Conservation (phyloP, 1,140 invertebrate species). For the Alviniconcha marisindica region DNA sequence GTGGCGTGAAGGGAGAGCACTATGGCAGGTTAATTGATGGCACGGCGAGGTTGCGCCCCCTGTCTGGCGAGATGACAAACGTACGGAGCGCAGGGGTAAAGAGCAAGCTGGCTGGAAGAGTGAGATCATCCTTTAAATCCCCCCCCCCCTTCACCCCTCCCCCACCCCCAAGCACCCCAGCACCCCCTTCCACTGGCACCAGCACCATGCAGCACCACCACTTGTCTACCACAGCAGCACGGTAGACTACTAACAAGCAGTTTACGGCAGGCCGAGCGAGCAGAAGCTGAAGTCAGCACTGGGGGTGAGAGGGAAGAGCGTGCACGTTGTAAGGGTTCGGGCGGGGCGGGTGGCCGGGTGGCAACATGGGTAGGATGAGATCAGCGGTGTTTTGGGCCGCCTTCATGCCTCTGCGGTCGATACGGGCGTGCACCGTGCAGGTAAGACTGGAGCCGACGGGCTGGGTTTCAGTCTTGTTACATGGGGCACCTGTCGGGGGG, state of each 20-base stretch:
- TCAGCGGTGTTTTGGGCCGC: too few species aligned
- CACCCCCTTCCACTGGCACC: too few species aligned
- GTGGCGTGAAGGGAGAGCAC: constrained; percentile 5
- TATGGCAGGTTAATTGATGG: constrained; percentile 29
- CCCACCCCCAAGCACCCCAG: background rate
- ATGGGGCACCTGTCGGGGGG: too few species aligned
- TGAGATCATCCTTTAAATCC: constrained; percentile 6
- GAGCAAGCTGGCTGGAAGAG: background rate
- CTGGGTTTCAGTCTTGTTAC: too few species aligned
- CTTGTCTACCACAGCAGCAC: background rate
- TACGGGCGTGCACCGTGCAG: too few species aligned
- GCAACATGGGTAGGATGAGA: too few species aligned
- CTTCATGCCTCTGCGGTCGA: too few species aligned
- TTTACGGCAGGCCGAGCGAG: background rate
- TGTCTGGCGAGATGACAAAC: constrained; percentile 5
- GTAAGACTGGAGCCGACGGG: too few species aligned
- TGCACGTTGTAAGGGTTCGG: too few species aligned
- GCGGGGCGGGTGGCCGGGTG: too few species aligned
- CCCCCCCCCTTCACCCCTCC: background rate
- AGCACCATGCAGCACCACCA: too few species aligned
- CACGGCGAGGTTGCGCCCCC: constrained; percentile 21
- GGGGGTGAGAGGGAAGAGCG: background rate
- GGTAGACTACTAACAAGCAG: background rate
- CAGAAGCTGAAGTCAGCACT: background rate
- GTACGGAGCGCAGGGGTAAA: background rate